phyloP scores from a whole-genome alignment of 2,113 vertebrate species.

The Ia io region DNA sequence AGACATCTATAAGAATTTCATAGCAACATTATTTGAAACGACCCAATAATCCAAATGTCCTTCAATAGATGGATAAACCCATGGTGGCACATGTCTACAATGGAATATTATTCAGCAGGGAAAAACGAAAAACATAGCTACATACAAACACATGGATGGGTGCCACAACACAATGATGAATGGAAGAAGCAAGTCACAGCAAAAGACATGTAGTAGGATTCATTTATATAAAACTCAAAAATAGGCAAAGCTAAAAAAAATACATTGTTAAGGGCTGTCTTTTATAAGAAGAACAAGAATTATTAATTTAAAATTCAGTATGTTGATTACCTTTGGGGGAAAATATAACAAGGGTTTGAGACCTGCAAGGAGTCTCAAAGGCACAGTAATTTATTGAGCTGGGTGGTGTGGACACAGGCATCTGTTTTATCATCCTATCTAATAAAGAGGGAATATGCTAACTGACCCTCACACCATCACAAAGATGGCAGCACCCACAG shows the following conservation, averaged over 20 bases:
- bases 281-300: background rate
- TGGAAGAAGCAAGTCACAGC: background rate
- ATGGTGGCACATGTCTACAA: background rate
- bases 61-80: background rate
- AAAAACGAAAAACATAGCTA: background rate
- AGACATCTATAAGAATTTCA: background rate
- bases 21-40: background rate
- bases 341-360: background rate
- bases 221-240: background rate
- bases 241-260: background rate
- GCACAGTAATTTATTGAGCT: background rate
- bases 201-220: background rate
- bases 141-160: background rate
- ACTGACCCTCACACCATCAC: too few species aligned
- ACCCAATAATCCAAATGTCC: background rate
- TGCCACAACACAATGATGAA: background rate
- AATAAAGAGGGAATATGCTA: too few species aligned
- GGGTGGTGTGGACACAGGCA: background rate
- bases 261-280: background rate
- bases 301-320: background rate
- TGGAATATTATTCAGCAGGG: background rate
- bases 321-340: background rate
- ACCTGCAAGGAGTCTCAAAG: background rate
- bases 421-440: background rate
- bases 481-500: too few species aligned